These are phyloP conservation scores for Anagrus nilaparvatae DNA, from an alignment of 1,140 invertebrate species.

Conservation along the genomic window DNA sequence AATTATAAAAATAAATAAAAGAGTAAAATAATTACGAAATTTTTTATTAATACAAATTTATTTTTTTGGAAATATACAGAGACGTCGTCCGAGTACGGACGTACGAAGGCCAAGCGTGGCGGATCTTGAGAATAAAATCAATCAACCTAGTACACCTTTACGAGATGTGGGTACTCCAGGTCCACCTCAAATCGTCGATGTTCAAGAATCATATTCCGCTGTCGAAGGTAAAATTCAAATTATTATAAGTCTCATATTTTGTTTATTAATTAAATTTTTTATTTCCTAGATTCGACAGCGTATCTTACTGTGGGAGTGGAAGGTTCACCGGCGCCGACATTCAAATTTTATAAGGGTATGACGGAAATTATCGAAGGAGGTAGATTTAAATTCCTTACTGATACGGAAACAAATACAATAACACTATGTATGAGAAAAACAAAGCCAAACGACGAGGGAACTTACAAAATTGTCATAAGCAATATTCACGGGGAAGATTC, in stretches of 20 bases:
- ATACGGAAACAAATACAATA: slow-evolving; percentile 79
- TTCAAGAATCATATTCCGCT: slow-evolving; percentile 81
- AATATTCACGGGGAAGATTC: slow-evolving; percentile 91
- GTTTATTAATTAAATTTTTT: slow-evolving; percentile 2
- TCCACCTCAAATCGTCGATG: slow-evolving; percentile 77
- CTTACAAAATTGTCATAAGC: slow-evolving; percentile 85
- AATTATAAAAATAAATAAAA: slow-evolving; percentile 9
- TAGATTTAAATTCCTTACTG: slow-evolving; percentile 83
- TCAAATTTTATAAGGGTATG: slow-evolving; percentile 87
- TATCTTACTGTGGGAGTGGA: slow-evolving; percentile 82
- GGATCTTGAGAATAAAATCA: slow-evolving; percentile 79
- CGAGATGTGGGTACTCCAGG: slow-evolving; percentile 65
- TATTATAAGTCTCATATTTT: not conserved
- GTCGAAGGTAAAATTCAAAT: slow-evolving; percentile 66
- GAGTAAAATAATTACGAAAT: not conserved
- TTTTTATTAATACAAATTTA: slow-evolving; percentile 7
- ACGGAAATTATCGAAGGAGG: slow-evolving; percentile 87
- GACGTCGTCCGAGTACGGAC: slow-evolving; percentile 76
- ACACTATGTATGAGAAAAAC: slow-evolving; percentile 92
- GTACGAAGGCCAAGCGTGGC: slow-evolving; percentile 75
- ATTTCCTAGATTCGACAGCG: slow-evolving; percentile 66
- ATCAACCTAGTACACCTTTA: slow-evolving; percentile 83
- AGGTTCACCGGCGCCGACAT: slow-evolving; percentile 86
- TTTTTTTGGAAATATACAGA: slow-evolving; percentile 43
- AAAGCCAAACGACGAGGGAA: slow-evolving; percentile 94